Base-by-base conservation (phyloP, 2,797 vertebrate genomes). In the Malacoctenus gilli region DNA sequence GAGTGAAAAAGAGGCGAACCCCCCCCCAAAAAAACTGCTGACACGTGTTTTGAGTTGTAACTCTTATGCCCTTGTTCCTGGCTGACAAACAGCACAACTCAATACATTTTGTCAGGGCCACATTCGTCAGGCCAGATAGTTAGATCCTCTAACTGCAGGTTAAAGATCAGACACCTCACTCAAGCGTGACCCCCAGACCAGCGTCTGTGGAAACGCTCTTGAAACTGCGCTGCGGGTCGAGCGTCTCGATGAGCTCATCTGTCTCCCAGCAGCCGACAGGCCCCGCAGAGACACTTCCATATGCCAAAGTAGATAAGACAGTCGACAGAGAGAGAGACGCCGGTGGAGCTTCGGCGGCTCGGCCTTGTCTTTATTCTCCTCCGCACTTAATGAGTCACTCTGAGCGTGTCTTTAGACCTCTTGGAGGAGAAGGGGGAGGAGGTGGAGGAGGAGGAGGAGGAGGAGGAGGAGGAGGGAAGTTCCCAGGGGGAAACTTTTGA, bases 401-500 rank as follows among this genome's bases (percentile, higher is more conserved):
- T 73, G 82, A 80, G 79, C 68, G 67, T 74, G 80, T 75, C 59
- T 77, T 63, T 41, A 57, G 77, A 77, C 63, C 59, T 59, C 44
- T 52, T 34, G 42, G 44, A 41, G 46, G 53, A 39, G 59, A n/a
- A n/a, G n/a, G n/a, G n/a, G n/a, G n/a, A n/a, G n/a, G n/a, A n/a
- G n/a, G n/a, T n/a, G 47, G 49, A 9, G 66, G 56, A 68, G 75
- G 53, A 70, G 78, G 81, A n/a, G n/a, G n/a, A n/a, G n/a, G n/a
- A n/a, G n/a, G n/a, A n/a, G 47, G 49, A 9, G 66, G 56, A 68
- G 75, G 53, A 70, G 78, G 81, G 83, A 61, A 82, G 79, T 83
- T 79, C 85, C 84, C 76, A 1, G 30, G 55, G 76, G 79, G 73
- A 52, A 80, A 80, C 67, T 79, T 89, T 83, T 87, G 84, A 89